Evolutionary conservation across 2,113 vertebrate genomes (phyloP).

Genomic region (Ascaphus truei): DNA sequence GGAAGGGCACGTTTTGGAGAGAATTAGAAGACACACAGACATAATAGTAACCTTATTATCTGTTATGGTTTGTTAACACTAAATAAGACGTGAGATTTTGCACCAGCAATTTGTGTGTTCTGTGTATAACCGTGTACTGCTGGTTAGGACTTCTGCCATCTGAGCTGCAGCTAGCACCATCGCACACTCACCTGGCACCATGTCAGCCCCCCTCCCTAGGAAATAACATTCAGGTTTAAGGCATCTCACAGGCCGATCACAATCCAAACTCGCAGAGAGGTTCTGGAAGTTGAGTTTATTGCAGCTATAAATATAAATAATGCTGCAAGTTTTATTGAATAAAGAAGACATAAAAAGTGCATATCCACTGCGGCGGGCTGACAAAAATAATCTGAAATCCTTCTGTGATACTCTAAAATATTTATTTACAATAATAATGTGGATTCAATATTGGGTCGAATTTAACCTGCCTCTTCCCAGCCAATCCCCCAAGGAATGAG

Average conservation of each 20-base stretch:
- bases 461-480: slow-evolving; percentile 47
- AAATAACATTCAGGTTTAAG: slow-evolving; percentile 44
- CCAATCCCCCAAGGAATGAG: slow-evolving; percentile 53
- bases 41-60: too few relatives aligned
- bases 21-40: too few relatives aligned
- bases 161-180: too few relatives aligned
- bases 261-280: neutral
- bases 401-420: slow-evolving; percentile 55
- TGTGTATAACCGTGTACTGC: too few relatives aligned
- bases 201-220: neutral
- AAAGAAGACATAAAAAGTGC: slow-evolving; percentile 51
- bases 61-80: too few relatives aligned
- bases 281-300: slow-evolving; percentile 14
- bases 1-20: too few relatives aligned
- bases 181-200: too few relatives aligned
- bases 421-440: slow-evolving; percentile 56
- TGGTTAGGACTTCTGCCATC: too few relatives aligned
- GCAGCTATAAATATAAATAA: slow-evolving; percentile 16
- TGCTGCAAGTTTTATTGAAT: slow-evolving; percentile 39
- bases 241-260: slow-evolving; percentile 3
- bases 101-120: too few relatives aligned
- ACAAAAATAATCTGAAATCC: slow-evolving; percentile 46
- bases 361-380: slow-evolving; percentile 37
- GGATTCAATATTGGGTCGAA: slow-evolving; percentile 49
- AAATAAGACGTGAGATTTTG: too few relatives aligned